Evolutionary conservation across 2,888 invertebrate species (phyloP).

Genomic region (Augiades crinisus): DNA sequence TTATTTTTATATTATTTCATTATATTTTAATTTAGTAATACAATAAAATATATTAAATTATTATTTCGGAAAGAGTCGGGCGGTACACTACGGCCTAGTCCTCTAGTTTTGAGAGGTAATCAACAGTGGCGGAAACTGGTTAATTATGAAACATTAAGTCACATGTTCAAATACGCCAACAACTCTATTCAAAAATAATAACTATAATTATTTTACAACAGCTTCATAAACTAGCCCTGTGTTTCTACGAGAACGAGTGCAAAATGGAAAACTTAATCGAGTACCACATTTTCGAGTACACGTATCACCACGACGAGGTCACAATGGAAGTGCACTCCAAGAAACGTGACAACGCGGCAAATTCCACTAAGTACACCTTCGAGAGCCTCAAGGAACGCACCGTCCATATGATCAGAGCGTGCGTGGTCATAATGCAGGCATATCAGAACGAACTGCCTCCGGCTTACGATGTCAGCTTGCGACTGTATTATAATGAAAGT

Average conservation of each 20-base stretch:
- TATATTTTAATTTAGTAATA: too few species aligned
- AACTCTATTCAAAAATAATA: too few species aligned
- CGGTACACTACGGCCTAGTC: too few species aligned
- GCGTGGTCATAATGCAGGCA: constrained; percentile 46
- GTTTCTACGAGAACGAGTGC: constrained; percentile 62
- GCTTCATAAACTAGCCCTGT: constrained; percentile 61
- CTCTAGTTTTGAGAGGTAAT: too few species aligned
- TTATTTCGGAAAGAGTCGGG: too few species aligned
- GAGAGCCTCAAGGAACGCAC: constrained; percentile 51
- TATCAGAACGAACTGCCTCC: constrained; percentile 40
- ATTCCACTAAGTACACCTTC: constrained; percentile 41
- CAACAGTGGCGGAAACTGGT: too few species aligned
- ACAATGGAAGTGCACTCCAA: constrained; percentile 49
- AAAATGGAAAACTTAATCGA: constrained; percentile 57
- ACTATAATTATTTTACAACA: too few species aligned
- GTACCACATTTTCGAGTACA: constrained; percentile 60
- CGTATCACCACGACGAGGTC: constrained; percentile 49
- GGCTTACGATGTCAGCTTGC: constrained; percentile 50
- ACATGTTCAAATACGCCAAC: too few species aligned
- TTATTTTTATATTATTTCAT: too few species aligned
- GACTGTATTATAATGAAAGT: constrained; percentile 68
- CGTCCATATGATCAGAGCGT: constrained; percentile 45
- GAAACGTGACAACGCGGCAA: constrained; percentile 34
- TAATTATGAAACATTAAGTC: too few species aligned
- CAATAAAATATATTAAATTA: too few species aligned